Base-by-base conservation (phyloP, 2,888 invertebrate species). In the Cheilosia soror region DNA sequence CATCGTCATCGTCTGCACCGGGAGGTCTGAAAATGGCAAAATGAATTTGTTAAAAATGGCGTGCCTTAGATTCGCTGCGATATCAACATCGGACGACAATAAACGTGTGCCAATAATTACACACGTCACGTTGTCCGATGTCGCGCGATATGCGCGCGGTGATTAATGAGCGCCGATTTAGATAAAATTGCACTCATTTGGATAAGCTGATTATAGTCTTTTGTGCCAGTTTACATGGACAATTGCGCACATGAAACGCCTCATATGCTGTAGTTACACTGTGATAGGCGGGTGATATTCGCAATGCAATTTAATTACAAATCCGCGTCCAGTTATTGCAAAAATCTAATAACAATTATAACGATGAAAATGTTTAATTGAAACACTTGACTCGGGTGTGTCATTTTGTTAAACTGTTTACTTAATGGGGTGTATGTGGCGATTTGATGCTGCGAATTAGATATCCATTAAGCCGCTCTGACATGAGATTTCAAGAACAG, bases 1-100 rank as follows among this genome's bases (percentile, higher is more conserved):
- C 95, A 69, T 96, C 96, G 77, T 96, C 96, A 69, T 95, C 93
- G 89, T 96, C 96, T 90, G 96, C 95, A 89, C 95, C 96, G 68
- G 95, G 94, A 42, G 96, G 96, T 90, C 96, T 96, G 93, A 15
- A 85, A 85, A 55, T 62, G 6, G 69, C 49, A 65, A 69, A 51
- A 69, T 4, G 7, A n/a, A 51, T 63, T 76, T 11, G 9, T 40
- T 60, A 31, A 15, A 13, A 20, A 51, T 37, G 29, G 29, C 5
- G 27, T 11, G n/a, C n/a, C n/a, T n/a, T n/a, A 37, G 9, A 9
- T 33, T 9, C 11, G 37, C 9, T 37, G 33, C 33, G 9, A 37
- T 4, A 3, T 20, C 20, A 20, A 58, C 55, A 49, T 20, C 42
- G 62, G 37, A 49, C 44, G 44, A 60, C 53, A 33, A 15, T 29